These are phyloP conservation scores for Hassar affinis DNA, from an alignment of 2,113 vertebrate species.

Conservation along the genomic window DNA sequence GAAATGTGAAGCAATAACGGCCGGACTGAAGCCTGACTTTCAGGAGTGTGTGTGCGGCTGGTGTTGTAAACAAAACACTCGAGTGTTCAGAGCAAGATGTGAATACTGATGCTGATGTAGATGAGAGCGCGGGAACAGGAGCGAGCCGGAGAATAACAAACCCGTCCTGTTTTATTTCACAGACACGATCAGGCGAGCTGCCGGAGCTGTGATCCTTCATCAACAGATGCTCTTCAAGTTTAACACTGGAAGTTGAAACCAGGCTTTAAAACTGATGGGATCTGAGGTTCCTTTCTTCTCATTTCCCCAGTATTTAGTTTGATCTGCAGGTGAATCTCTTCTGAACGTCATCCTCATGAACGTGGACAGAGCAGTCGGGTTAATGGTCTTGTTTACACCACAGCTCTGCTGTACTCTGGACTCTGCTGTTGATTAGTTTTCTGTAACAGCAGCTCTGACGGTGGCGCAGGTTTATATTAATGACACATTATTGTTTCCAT, in stretches of 20 bases:
- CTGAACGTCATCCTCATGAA: no score
- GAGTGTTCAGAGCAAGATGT: neutral
- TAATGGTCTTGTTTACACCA: neutral
- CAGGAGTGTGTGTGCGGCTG: neutral
- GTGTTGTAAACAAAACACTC: conserved; percentile 19
- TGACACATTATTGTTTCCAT: no score
- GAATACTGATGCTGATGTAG: conserved; percentile 11
- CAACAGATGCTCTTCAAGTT: no score
- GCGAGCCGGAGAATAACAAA: neutral
- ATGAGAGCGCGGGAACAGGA: neutral
- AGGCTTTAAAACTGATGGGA: neutral
- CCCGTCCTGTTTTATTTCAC: neutral
- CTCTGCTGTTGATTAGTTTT: neutral
- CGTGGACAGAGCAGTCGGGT: no score
- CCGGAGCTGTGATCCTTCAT: neutral
- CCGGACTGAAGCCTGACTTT: neutral
- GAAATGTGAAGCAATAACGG: neutral
- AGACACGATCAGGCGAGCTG: neutral
- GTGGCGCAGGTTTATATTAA: no score
- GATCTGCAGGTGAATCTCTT: neutral
- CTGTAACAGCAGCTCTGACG: no score
- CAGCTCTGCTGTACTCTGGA: neutral
- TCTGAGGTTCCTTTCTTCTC: neutral
- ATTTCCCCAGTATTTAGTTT: neutral
- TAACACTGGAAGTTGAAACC: neutral